Conservation (phyloP, 2,888 invertebrate species). For the Meteorus cinctellus region DNA sequence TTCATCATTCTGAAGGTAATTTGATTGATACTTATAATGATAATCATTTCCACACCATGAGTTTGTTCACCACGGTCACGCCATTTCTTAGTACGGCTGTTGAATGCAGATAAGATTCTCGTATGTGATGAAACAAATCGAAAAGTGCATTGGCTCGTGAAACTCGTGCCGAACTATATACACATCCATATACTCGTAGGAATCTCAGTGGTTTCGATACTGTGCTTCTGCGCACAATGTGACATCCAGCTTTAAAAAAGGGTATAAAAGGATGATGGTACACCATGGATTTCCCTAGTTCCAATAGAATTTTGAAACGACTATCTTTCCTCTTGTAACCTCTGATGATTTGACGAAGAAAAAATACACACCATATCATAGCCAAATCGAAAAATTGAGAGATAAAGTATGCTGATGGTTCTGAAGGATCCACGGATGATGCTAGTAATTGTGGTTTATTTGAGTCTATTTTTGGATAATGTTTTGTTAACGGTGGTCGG, state of each 20-base stretch:
- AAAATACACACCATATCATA: constrained; percentile 8
- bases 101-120: constrained; percentile 63
- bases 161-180: constrained; percentile 12
- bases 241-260: constrained; percentile 24
- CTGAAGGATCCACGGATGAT: constrained; percentile 65
- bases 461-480: constrained; percentile 88
- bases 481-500: constrained; percentile 91
- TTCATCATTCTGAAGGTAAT: neutral
- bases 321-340: neutral
- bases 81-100: constrained; percentile 58
- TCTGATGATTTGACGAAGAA: constrained; percentile 23
- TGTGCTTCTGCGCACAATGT: constrained; percentile 47
- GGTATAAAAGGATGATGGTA: constrained; percentile 50
- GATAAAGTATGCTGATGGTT: constrained; percentile 50
- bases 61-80: constrained; percentile 39
- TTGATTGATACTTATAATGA: constrained; percentile 8
- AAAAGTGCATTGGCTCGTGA: constrained; percentile 69
- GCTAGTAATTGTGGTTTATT: constrained; percentile 79
- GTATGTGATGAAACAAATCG: constrained; percentile 65
- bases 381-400: neutral
- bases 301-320: constrained; percentile 42
- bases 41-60: constrained; percentile 64
- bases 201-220: constrained; percentile 24
- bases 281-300: constrained; percentile 49
- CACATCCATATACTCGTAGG: neutral